Evolutionary conservation across 2,113 vertebrate species (phyloP).

Genomic region (Pongo abelii): DNA sequence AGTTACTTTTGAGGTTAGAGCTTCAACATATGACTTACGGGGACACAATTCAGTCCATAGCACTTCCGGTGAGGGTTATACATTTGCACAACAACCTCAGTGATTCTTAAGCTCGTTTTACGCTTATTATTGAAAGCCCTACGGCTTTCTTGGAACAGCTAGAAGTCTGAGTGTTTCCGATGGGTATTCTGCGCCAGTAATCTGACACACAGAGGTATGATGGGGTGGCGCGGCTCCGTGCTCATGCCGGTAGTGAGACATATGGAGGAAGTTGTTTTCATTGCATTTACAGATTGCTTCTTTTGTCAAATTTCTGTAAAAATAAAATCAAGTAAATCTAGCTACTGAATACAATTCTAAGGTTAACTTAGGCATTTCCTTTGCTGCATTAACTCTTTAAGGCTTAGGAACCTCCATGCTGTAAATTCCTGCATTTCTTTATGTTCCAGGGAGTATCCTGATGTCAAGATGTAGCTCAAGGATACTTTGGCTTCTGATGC

Average conservation of each 20-base stretch:
- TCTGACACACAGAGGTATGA: no score
- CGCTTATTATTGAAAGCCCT: background rate
- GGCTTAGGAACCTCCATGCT: background rate
- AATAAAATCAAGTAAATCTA: background rate
- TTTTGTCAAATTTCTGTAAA: constrained; percentile 33
- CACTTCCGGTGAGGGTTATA: background rate
- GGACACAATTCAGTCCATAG: background rate
- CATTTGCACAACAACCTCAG: background rate
- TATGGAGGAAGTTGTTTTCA: background rate
- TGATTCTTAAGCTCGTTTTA: background rate
- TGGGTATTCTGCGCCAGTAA: background rate
- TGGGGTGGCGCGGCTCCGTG: background rate
- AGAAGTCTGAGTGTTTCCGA: background rate
- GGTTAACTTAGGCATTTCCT: background rate
- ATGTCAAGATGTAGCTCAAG: background rate
- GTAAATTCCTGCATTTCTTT: background rate
- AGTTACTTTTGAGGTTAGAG: background rate
- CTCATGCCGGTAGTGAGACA: background rate
- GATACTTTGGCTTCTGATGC: background rate
- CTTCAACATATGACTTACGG: background rate
- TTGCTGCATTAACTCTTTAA: background rate
- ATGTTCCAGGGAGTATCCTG: background rate
- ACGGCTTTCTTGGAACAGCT: background rate
- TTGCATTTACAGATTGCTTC: background rate
- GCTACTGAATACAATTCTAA: background rate